phyloP scores from a whole-genome alignment of 2,888 invertebrate species.

The Torymus auratus region DNA sequence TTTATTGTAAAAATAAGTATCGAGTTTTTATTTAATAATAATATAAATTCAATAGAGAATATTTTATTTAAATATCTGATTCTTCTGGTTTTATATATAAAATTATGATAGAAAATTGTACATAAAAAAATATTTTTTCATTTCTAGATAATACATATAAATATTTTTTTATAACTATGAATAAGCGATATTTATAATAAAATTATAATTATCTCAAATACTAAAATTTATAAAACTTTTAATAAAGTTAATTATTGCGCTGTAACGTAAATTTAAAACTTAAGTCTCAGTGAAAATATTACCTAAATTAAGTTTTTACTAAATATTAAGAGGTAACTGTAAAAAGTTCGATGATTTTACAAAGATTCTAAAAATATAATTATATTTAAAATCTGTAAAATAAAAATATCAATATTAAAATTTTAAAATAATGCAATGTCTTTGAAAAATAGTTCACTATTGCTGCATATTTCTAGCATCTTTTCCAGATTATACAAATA shows the following conservation, averaged over 20 bases:
- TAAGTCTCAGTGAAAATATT: slow-evolving; percentile 36
- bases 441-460: too few species aligned
- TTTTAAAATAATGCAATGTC: too few species aligned
- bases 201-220: slow-evolving; percentile 3
- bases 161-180: slow-evolving; percentile 40
- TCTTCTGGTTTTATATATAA: too few species aligned
- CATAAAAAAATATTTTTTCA: slow-evolving; percentile 44
- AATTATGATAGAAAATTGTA: slow-evolving; percentile 1
- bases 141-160: slow-evolving; percentile 39
- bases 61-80: background rate
- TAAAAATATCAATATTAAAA: too few species aligned
- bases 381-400: too few species aligned
- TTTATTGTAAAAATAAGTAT: slow-evolving; percentile 18
- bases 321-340: slow-evolving; percentile 56
- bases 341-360: slow-evolving; percentile 1
- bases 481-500: too few species aligned
- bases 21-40: background rate
- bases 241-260: slow-evolving; percentile 5
- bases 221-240: background rate
- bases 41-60: slow-evolving; percentile 8
- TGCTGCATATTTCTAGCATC: too few species aligned
- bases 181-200: slow-evolving; percentile 26
- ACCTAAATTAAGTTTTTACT: slow-evolving; percentile 48
- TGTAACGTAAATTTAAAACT: slow-evolving; percentile 34
- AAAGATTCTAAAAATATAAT: background rate